Conservation (phyloP, 2,888 invertebrate species). For the Agrotis exclamationis region DNA sequence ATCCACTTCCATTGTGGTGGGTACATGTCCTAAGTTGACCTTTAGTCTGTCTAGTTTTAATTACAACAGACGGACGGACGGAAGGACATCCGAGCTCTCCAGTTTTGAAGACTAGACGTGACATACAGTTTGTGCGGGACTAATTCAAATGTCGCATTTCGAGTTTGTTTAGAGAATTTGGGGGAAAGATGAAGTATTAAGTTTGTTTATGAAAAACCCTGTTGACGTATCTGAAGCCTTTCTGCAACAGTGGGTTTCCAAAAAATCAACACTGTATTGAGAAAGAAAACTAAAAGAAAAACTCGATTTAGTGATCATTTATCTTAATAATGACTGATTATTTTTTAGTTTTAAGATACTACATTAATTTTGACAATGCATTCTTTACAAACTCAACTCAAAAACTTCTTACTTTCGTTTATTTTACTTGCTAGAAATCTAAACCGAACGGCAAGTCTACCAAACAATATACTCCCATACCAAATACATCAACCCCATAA, state of each 20-base stretch:
- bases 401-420: neutral
- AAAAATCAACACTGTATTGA: neutral
- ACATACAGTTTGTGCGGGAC: slow-evolving; percentile 27
- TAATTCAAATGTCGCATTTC: slow-evolving; percentile 30
- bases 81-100: slow-evolving; percentile 57
- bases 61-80: slow-evolving; percentile 65
- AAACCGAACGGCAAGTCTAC: neutral
- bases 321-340: neutral
- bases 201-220: neutral
- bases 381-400: neutral
- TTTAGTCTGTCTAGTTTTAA: slow-evolving; percentile 64
- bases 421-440: neutral
- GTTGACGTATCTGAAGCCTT: too few species aligned
- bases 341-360: neutral
- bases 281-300: neutral
- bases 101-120: slow-evolving; percentile 60
- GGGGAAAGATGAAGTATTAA: neutral
- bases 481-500: slow-evolving; percentile 31
- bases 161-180: slow-evolving; percentile 26
- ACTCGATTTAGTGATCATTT: neutral
- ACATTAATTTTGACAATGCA: neutral
- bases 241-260: too few species aligned
- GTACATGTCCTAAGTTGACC: slow-evolving; percentile 56
- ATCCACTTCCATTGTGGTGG: slow-evolving; percentile 49
- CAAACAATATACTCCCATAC: slow-evolving; percentile 19